These are phyloP conservation scores for Calidris pugnax DNA, from an alignment of 2,113 vertebrate species.

Conservation along the genomic window DNA sequence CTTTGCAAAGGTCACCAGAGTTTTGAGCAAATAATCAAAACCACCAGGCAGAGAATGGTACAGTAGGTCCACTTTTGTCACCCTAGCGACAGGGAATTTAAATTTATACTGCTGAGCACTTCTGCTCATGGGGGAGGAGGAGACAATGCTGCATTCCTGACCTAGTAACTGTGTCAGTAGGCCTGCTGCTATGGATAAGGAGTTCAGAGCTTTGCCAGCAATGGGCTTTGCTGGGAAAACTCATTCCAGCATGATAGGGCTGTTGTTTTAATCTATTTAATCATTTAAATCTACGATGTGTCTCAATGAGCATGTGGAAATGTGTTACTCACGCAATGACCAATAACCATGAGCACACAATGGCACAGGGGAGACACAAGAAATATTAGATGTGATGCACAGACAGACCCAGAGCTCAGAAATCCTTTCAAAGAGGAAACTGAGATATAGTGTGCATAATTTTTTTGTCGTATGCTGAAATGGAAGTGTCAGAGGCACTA, in stretches of 20 bases:
- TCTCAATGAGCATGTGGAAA: background rate
- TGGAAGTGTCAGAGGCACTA: background rate
- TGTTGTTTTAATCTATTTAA: background rate
- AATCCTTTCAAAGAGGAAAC: background rate
- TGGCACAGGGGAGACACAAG: background rate
- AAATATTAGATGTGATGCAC: background rate
- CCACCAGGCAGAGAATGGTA: background rate
- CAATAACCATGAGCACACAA: accelerated
- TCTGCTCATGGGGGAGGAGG: background rate
- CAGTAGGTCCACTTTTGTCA: background rate
- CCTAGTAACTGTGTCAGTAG: background rate
- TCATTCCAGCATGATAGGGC: background rate
- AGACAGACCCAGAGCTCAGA: background rate
- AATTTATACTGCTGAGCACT: background rate
- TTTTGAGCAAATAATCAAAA: slow-evolving; percentile 2
- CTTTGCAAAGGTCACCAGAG: background rate
- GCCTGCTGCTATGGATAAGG: background rate
- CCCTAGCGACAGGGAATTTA: background rate
- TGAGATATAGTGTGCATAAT: background rate
- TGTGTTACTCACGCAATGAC: background rate
- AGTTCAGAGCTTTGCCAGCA: background rate
- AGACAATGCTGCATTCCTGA: background rate
- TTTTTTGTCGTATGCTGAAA: background rate
- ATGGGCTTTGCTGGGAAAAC: background rate
- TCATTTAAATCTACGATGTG: background rate